A percentile compares a stretch with the other conserved stretches of the same genome.
phyloP scores from a whole-genome alignment of 1,140 invertebrate species.

The Bombus confusus region DNA sequence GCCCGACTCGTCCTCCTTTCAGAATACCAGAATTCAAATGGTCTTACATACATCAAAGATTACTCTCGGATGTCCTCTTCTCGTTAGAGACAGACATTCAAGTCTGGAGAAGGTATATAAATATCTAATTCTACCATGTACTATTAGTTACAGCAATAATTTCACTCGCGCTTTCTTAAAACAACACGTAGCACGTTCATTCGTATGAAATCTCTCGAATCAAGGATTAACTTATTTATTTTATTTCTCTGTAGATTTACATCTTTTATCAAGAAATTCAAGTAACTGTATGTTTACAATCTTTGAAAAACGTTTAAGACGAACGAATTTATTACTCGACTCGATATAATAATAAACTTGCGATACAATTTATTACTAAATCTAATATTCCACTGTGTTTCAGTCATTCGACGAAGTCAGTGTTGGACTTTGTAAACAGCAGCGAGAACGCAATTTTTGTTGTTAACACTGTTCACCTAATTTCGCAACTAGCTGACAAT shows the following conservation, averaged over 20 bases:
- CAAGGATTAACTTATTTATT: neutral
- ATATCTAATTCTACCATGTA: neutral
- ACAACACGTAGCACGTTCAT: neutral
- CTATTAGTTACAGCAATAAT: neutral
- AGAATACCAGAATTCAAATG: constrained; percentile 99
- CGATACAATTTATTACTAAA: neutral
- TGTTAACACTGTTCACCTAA: constrained; percentile 99
- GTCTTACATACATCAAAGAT: constrained; percentile 98
- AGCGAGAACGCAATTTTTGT: constrained; percentile 99
- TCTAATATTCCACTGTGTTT: constrained; percentile 64
- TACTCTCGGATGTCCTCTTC: constrained; percentile 98
- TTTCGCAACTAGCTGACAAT: constrained; percentile 99
- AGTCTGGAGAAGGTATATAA: constrained; percentile 89
- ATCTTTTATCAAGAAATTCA: too few species aligned
- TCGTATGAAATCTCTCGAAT: neutral
- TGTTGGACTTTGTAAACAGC: constrained; percentile 99
- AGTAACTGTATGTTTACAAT: too few species aligned
- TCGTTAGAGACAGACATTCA: constrained; percentile 99
- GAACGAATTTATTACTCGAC: neutral
- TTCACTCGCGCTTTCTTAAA: neutral
- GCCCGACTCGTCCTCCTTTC: constrained; percentile 97
- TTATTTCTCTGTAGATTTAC: too few species aligned
- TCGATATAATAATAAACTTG: neutral
- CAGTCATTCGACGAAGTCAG: constrained; percentile 97
- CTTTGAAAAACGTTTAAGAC: neutral